Evolutionary conservation across 2,113 vertebrate species (phyloP), one percentile per base, ranked within the genome.

Genomic region (Pelusios castaneus): DNA sequence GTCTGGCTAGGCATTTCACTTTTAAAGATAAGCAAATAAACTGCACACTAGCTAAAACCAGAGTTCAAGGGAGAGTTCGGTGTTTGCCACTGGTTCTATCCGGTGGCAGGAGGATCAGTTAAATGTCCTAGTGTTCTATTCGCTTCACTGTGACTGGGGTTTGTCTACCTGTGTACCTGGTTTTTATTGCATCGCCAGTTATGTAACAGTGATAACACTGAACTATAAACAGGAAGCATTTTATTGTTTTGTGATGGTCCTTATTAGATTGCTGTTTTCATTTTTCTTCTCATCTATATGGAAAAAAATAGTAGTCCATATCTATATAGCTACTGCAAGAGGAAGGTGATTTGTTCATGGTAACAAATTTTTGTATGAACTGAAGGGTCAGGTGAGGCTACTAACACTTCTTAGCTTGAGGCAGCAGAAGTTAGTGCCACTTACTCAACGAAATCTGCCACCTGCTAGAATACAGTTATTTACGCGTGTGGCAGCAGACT

Each of bases 381-480:
- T 17, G 10, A n/a, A 9, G 49, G 82, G 34, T 77, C 38, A 2
- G 3, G 49, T 75, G 41, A 34, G 67, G 56, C 34, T 89, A 12
- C 56, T 24, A 4, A 1, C 2, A 3, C n/a, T 38, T 2, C 5
- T 3, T 45, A 21, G 2, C 8, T 55, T 4, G 5, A 83, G 56
- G 79, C 79, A 75, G 75, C 75, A 55, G 31, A 14, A 54, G 4
- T 5, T 2, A 0, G 25, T 13, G 27, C 52, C 29, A 21, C 25
- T 49, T 78, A 52, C 75, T 47, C 8, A 51, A 58, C 51, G 58
- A 67, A 84, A 63, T 17, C n/a, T 29, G 52, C 55, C 51, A 55
- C 0, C 0, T 6, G 8, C 63, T 1, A n/a, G 5, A 8, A 27
- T 63, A 5, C 13, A 7, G 82, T 19, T 4, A 25, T 83, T 0